phyloP scores from a whole-genome alignment of 2,113 vertebrate genomes.

The Clarias batrachus region DNA sequence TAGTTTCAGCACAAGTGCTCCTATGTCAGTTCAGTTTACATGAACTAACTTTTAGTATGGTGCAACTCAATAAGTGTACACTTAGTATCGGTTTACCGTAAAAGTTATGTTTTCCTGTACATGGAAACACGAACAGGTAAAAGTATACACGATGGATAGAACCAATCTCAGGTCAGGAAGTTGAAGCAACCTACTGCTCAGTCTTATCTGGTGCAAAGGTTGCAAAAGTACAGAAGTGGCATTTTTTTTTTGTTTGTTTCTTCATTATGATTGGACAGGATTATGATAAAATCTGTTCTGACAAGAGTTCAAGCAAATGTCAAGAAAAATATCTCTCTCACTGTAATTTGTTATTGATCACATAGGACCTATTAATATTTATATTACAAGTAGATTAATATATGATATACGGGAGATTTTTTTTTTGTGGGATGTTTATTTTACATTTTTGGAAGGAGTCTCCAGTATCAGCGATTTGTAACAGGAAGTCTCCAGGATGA shows the following conservation, averaged over 20 bases:
- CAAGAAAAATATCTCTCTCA: background rate
- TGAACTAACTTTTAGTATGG: background rate
- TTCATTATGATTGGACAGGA: background rate
- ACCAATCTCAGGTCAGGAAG: slow-evolving; percentile 1
- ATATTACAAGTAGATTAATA: background rate
- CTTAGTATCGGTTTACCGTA: background rate
- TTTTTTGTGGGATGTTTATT: background rate
- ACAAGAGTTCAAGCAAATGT: background rate
- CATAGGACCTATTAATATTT: background rate
- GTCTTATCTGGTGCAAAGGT: background rate
- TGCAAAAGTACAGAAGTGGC: background rate
- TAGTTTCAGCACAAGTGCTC: background rate
- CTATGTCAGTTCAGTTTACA: background rate
- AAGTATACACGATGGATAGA: background rate
- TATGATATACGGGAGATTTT: background rate
- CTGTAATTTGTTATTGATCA: background rate
- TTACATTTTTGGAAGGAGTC: background rate
- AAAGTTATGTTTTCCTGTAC: background rate
- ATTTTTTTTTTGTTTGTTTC: background rate
- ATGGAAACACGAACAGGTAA: background rate
- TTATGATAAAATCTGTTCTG: background rate
- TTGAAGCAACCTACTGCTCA: slow-evolving; percentile 1
- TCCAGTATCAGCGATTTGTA: background rate
- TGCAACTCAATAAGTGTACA: background rate
- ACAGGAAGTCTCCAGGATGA: background rate